Conservation (phyloP, 2,113 vertebrate genomes). For the Syrmaticus mikado region DNA sequence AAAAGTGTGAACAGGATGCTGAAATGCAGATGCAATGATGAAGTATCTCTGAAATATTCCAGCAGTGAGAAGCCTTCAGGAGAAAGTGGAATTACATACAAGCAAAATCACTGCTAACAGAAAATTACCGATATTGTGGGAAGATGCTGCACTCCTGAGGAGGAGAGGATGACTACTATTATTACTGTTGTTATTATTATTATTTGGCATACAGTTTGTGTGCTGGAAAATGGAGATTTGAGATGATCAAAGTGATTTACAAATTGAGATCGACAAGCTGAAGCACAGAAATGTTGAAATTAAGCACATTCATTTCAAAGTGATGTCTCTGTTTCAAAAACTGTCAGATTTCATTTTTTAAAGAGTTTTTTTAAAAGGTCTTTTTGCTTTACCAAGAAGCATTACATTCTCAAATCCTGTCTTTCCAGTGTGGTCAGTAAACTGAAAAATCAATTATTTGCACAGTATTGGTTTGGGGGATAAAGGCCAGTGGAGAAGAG, state of each 20-base stretch:
- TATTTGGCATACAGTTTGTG: not conserved
- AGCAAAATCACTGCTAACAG: not conserved
- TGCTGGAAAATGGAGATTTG: not conserved
- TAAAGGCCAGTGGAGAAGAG: not conserved
- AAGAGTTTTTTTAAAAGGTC: not conserved
- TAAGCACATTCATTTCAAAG: not conserved
- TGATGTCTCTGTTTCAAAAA: not conserved
- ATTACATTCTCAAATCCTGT: not conserved
- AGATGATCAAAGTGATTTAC: conserved; percentile 32
- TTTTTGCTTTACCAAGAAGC: conserved; percentile 32
- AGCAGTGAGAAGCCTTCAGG: not conserved
- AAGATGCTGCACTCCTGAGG: not conserved
- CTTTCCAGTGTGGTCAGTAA: conserved; percentile 8
- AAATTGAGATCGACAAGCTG: conserved; percentile 31
- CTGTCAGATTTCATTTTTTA: conserved; percentile 39
- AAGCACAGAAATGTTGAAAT: conserved; percentile 21
- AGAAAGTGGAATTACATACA: not conserved
- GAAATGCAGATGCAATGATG: not conserved
- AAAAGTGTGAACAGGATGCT: not conserved
- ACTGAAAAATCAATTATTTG: conserved; percentile 39
- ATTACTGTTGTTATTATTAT: not conserved
- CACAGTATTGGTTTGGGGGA: not conserved
- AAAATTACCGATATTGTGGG: not conserved
- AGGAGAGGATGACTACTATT: not conserved
- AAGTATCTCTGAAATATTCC: not conserved